Evolutionary conservation across 2,888 invertebrate species (phyloP).

Genomic region (Phaedon cochleariae): DNA sequence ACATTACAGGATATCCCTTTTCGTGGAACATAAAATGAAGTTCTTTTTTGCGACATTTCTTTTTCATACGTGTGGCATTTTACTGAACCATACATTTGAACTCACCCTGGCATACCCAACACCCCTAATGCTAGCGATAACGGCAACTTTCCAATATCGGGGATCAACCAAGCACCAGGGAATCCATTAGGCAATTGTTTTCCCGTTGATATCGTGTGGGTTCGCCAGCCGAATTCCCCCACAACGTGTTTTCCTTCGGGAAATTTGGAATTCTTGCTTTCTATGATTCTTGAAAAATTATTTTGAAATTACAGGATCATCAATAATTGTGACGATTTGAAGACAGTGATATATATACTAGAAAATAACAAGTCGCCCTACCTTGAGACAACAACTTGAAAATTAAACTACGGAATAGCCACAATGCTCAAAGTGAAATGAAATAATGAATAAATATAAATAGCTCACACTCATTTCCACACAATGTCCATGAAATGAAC

Average conservation of each 20-base stretch:
- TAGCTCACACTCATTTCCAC: too few species aligned
- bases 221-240: conserved; percentile 75
- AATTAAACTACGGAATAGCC: too few species aligned
- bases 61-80: neutral
- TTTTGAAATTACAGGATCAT: too few species aligned
- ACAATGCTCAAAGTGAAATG: too few species aligned
- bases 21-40: too few species aligned
- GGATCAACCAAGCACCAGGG: conserved; percentile 66
- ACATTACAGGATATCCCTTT: too few species aligned
- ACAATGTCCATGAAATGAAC: too few species aligned
- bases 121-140: conserved; percentile 71
- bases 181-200: conserved; percentile 64
- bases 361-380: too few species aligned
- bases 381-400: too few species aligned
- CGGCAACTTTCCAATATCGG: conserved; percentile 69
- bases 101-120: conserved; percentile 77
- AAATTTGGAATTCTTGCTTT: conserved; percentile 71
- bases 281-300: conserved; percentile 66
- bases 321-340: too few species aligned
- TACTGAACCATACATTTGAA: neutral
- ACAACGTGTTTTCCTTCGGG: conserved; percentile 72
- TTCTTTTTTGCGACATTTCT: neutral
- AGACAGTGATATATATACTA: too few species aligned
- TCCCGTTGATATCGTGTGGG: conserved; percentile 66
- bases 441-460: too few species aligned